These are phyloP conservation scores for Dysdera silvatica DNA, from an alignment of 1,140 invertebrate species.

Conservation along the genomic window DNA sequence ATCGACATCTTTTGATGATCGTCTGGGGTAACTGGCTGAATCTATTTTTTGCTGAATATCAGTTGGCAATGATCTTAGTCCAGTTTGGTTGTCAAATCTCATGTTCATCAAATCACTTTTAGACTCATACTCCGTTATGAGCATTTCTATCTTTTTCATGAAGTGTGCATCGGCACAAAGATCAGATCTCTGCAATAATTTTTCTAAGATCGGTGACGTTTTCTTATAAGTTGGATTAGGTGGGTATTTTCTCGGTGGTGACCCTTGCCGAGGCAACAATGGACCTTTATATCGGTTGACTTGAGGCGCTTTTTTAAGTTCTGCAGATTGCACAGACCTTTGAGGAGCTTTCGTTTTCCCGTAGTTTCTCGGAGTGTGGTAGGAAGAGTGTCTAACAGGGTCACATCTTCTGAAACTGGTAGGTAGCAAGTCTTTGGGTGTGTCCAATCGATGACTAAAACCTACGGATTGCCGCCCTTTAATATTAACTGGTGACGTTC, in stretches of 20 bases:
- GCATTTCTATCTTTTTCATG: slow-evolving; percentile 15
- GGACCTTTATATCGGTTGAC: too few species aligned
- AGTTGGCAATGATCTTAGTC: slow-evolving; percentile 5
- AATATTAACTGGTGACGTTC: slow-evolving; percentile 16
- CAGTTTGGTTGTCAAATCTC: neutral
- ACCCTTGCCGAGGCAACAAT: too few species aligned
- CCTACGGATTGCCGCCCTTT: slow-evolving; percentile 3
- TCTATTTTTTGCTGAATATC: neutral
- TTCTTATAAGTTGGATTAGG: too few species aligned
- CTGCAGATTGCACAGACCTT: too few species aligned
- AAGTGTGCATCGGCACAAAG: slow-evolving; percentile 17
- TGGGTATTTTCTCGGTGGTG: too few species aligned
- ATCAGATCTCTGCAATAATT: slow-evolving; percentile 16
- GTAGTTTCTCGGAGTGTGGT: too few species aligned
- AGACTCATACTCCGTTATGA: slow-evolving; percentile 13
- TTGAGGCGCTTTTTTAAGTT: too few species aligned
- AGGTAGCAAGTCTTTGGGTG: too few species aligned
- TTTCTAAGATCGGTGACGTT: slow-evolving; percentile 9
- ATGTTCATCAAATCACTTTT: slow-evolving; percentile 9
- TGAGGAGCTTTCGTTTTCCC: too few species aligned
- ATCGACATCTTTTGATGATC: slow-evolving; percentile 4
- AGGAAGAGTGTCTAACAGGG: slow-evolving; percentile 16
- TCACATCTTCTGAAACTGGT: slow-evolving; percentile 13
- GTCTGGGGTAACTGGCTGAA: neutral
- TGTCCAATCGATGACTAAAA: too few species aligned